phyloP scores from a whole-genome alignment of 2,888 invertebrate species.

The Cephonodes hylas region DNA sequence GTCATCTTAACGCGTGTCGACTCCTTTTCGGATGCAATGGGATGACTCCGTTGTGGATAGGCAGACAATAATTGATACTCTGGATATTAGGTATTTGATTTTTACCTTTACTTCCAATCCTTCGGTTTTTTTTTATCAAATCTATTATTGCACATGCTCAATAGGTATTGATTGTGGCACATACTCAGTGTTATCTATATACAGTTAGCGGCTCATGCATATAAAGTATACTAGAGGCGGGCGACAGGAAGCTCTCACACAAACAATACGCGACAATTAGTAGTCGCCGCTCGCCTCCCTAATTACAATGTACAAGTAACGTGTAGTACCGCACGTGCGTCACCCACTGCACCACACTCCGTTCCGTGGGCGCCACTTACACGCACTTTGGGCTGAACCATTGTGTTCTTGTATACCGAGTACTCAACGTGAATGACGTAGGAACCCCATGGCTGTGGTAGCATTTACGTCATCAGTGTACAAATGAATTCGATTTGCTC shows the following conservation, averaged over 20 bases:
- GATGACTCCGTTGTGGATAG: too few species aligned
- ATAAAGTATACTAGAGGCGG: not conserved
- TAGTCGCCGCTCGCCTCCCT: not conserved
- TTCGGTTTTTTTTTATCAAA: too few species aligned
- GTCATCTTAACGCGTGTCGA: not conserved
- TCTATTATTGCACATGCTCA: too few species aligned
- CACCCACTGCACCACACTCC: not conserved
- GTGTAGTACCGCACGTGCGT: not conserved
- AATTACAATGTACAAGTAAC: constrained; percentile 1
- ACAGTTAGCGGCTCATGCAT: not conserved
- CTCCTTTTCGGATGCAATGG: too few species aligned
- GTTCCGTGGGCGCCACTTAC: not conserved
- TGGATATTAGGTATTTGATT: too few species aligned
- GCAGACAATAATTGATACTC: too few species aligned
- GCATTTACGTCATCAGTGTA: not conserved
- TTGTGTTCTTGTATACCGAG: not conserved
- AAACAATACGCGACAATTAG: not conserved
- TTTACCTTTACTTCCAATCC: too few species aligned
- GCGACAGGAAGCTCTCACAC: not conserved
- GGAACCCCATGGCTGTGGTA: not conserved
- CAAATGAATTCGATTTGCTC: not conserved
- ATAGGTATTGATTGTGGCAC: too few species aligned
- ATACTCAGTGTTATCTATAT: not conserved
- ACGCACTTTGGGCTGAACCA: not conserved
- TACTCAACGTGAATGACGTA: not conserved